Percentiles rank a stretch among this genome's conserved stretches.
Conservation (phyloP, 2,888 invertebrate genomes). For the Harpalus rubripes region DNA sequence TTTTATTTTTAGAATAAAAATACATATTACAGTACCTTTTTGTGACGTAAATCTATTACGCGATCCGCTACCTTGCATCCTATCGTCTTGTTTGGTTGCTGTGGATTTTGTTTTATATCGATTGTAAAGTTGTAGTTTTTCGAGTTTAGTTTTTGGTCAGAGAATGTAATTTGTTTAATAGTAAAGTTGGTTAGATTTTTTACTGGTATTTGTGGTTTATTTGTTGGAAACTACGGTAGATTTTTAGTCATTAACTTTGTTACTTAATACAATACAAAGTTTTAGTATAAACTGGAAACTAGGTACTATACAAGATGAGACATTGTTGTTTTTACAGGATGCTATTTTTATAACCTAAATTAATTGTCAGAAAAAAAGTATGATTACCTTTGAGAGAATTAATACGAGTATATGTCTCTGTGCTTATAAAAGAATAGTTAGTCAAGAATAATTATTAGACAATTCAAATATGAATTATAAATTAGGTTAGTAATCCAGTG, state of each 20-base stretch:
- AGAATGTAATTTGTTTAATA: constrained; percentile 36
- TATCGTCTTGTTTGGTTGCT: constrained; percentile 1
- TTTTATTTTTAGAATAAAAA: no score
- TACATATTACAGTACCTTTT: not conserved
- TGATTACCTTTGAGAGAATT: no score
- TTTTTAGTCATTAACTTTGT: not conserved
- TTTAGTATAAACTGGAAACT: not conserved
- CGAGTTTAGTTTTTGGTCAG: constrained; percentile 18
- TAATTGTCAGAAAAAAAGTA: not conserved
- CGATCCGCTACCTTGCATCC: not conserved
- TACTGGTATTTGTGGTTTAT: not conserved
- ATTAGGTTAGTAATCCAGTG: no score
- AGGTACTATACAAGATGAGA: not conserved
- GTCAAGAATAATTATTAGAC: no score
- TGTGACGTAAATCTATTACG: not conserved
- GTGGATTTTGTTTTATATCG: constrained; percentile 45
- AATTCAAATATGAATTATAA: no score
- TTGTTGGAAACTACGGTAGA: constrained; percentile 6
- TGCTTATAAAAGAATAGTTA: no score
- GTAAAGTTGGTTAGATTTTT: constrained; percentile 30
- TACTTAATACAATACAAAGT: constrained; percentile 1
- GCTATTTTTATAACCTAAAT: not conserved
- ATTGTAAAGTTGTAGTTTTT: constrained; percentile 52
- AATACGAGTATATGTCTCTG: no score
- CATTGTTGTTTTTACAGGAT: not conserved